Base-by-base conservation (phyloP, 2,113 vertebrate species). In the Bostrychus sinensis region DNA sequence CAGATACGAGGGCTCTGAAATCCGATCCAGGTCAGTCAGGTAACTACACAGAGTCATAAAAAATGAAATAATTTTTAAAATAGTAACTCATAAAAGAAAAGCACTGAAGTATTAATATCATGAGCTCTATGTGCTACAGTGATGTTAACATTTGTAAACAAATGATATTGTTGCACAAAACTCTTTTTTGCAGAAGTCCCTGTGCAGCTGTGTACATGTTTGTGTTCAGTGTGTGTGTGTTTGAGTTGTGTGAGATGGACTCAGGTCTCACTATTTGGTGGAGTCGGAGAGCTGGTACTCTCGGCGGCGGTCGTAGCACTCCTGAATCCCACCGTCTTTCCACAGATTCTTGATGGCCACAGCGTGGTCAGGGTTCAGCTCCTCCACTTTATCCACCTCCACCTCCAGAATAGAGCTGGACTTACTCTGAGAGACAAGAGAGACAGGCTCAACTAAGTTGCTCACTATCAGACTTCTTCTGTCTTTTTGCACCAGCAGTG, bases 271-370 rank as follows among this genome's bases (percentile, higher is more conserved):
- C 92, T 94, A 93, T 80, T 94, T 94, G 72, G 94, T 89, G 3
- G 94, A 96, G 75, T 94, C 94, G 0, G 93, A 95, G 54, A 96
- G 91, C 83, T 99, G 94, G 65, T 94, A 94, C 46, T 96, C 93
- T 51, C 93, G 83, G 54, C 89, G 74, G 8, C 94, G 88, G 28
- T 93, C 87, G 0, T 94, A 96, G 63, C 93, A 95, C 55, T 93
- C 89, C 89, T 93, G 93, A 61, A 94, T 88, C 25, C 93, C 93
- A 0, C 66, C 58, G 13, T 97, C 95, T 0, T 76, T 63, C 93
- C 94, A 96, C 34, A 97, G 89, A 56, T 86, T 88, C 73, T 84
- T 87, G 64, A 96, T 88, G 74, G 90, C 93, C 37, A 73, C 85
- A n/a, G 66, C 83, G 4, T 93, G 86, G 41, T 74, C 78, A 65